Conservation (phyloP, 2,113 vertebrate genomes). For the Channa argus region DNA sequence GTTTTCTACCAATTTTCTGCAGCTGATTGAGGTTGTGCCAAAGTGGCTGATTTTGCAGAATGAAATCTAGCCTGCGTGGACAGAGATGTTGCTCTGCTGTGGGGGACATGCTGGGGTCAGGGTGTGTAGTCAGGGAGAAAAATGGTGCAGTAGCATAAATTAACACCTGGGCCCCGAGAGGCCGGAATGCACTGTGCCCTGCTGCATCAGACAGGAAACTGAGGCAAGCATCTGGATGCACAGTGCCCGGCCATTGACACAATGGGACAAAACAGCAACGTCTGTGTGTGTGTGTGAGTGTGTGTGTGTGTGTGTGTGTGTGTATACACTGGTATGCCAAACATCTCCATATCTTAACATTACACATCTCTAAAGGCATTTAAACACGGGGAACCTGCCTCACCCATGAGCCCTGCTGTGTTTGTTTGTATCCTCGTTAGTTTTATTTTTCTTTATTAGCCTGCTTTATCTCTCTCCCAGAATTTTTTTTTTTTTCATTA, state of each 20-base stretch:
- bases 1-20: not conserved
- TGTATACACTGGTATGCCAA: not conserved
- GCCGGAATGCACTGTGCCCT: slow-evolving; percentile 38
- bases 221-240: slow-evolving; percentile 75
- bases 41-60: slow-evolving; percentile 15
- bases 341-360: slow-evolving; percentile 13
- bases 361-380: not conserved
- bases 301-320: slow-evolving; percentile 18
- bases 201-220: slow-evolving; percentile 46
- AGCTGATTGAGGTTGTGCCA: not conserved
- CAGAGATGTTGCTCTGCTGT: slow-evolving; percentile 22
- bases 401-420: slow-evolving; percentile 18
- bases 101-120: slow-evolving; percentile 59
- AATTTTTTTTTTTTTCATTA: slow-evolving; percentile 49
- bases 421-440: slow-evolving; percentile 49
- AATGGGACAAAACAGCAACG: slow-evolving; percentile 19
- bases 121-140: slow-evolving; percentile 62
- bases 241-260: slow-evolving; percentile 62
- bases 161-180: slow-evolving; percentile 77
- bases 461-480: slow-evolving; percentile 40
- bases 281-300: slow-evolving; percentile 11
- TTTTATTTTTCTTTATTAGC: slow-evolving; percentile 45
- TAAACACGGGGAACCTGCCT: not conserved
- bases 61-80: slow-evolving; percentile 3
- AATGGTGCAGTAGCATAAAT: slow-evolving; percentile 74